phyloP scores from a whole-genome alignment of 2,797 vertebrate species.

The Eleutherodactylus coqui region DNA sequence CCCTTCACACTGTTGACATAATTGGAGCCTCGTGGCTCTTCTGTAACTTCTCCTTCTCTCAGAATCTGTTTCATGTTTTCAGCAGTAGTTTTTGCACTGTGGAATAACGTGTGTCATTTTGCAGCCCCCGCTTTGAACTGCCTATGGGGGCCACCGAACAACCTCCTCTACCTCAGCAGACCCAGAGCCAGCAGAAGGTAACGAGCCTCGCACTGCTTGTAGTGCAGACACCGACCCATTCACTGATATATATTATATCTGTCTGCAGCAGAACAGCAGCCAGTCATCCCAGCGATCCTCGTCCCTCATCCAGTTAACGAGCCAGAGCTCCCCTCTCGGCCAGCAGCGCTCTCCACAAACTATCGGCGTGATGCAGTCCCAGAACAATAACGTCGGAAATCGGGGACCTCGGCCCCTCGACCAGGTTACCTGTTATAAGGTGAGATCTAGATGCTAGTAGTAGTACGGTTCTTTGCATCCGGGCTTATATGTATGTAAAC shows the following conservation, averaged over 20 bases:
- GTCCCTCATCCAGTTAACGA: slow-evolving; percentile 87
- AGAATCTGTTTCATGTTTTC: too few species aligned
- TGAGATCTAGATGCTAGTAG: too few species aligned
- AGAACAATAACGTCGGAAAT: slow-evolving; percentile 84
- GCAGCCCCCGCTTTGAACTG: slow-evolving; percentile 96
- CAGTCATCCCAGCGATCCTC: slow-evolving; percentile 82
- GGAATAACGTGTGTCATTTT: slow-evolving; percentile 23
- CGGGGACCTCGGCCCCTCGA: slow-evolving; percentile 93
- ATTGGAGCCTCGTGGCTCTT: too few species aligned
- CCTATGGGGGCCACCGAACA: slow-evolving; percentile 97
- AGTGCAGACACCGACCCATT: too few species aligned
- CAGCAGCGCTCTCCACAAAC: slow-evolving; percentile 86
- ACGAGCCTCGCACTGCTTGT: neutral
- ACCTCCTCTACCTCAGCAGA: slow-evolving; percentile 90
- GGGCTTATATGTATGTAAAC: too few species aligned
- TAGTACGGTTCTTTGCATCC: neutral
- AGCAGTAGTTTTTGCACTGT: neutral
- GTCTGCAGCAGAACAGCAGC: slow-evolving; percentile 76
- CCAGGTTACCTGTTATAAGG: slow-evolving; percentile 99
- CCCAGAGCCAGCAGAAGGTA: slow-evolving; percentile 90
- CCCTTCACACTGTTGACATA: too few species aligned
- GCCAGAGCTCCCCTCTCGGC: slow-evolving; percentile 80
- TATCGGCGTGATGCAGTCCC: slow-evolving; percentile 83
- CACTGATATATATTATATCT: too few species aligned
- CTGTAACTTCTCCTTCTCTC: too few species aligned